Base-by-base conservation (phyloP, 2,888 invertebrate genomes). In the Apamea sordens region DNA sequence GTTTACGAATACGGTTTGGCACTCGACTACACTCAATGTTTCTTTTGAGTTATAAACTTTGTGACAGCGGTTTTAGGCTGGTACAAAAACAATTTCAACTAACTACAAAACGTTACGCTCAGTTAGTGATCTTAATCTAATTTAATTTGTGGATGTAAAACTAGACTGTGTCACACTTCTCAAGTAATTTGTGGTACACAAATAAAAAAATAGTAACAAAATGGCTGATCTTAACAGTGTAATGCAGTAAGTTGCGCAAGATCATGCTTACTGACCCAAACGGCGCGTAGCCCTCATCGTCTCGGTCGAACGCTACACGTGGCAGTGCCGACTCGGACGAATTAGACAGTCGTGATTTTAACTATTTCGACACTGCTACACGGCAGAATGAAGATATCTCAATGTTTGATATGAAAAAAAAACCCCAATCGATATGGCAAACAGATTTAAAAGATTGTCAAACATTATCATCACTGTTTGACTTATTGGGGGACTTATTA, bases 251-350 rank as follows among this genome's bases (percentile, higher is more conserved):
- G 77, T 90, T 90, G 90, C 89, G 90, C 88, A 90, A 90, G 91
- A 86, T 88, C 87, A 89, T 90, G 86, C 79, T 88, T 81, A 89
- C 82, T 89, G 89, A 81, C 88, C 89, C 86, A 85, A 88, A 80
- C 88, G 82, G 86, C 76, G 76, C 80, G 88, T 89, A 90, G 91
- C 89, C 80, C 85, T 91, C 88, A 63, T 80, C 92, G 95, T 95
- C 89, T 92, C 95, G 96, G 93, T 95, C 94, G 93, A 93, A 77
- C 89, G 96, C 93, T 95, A 93, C 96, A 96, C 96, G 96, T 96
- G 96, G 90, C 70, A 69, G 44, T 69, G 75, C 75, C 70, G 74
- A 78, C 72, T 79, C 80, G 67, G 75, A 85, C 76, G 73, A 89
- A 83, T 82, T 81, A 76, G 75, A 82, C 68, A 77, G 65, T 84